Evolutionary conservation across 2,888 invertebrate genomes (phyloP).

Genomic region (Dyspetes luteomarginatus): DNA sequence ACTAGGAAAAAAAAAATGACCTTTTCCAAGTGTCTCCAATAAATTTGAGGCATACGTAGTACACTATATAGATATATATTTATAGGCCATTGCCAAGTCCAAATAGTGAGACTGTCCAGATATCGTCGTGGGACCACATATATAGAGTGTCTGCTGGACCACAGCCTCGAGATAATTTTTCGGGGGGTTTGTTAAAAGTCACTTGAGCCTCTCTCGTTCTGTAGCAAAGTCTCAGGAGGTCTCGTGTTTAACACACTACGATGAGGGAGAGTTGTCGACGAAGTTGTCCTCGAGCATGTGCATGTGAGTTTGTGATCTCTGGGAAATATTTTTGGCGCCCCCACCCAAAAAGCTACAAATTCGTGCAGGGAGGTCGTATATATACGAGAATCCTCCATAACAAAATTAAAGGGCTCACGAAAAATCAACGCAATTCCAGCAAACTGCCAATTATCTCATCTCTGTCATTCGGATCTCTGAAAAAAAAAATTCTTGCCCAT

Average conservation of each 20-base stretch:
- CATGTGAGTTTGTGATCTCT: constrained; percentile 59
- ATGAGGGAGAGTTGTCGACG: not conserved
- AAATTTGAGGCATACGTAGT: too few species aligned
- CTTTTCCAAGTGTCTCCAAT: not conserved
- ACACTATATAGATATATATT: too few species aligned
- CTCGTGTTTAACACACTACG: constrained; percentile 35
- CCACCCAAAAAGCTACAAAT: constrained; percentile 38
- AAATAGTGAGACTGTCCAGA: constrained; percentile 77
- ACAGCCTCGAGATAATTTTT: constrained; percentile 74
- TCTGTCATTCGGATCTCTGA: not conserved
- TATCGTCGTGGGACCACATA: constrained; percentile 24
- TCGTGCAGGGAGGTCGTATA: constrained; percentile 22
- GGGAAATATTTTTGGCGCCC: constrained; percentile 73
- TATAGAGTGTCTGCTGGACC: constrained; percentile 51
- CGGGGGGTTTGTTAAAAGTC: constrained; percentile 77
- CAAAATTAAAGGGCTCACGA: constrained; percentile 71
- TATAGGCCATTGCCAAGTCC: constrained; percentile 71
- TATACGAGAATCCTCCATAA: constrained; percentile 11
- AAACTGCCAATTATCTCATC: not conserved
- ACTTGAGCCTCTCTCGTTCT: constrained; percentile 66
- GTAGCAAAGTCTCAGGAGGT: constrained; percentile 50
- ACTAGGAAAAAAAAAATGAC: not conserved
- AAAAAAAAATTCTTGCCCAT: not conserved
- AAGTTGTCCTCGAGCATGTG: constrained; percentile 11
- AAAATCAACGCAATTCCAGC: not conserved